These are phyloP conservation scores for Sphaeramia orbicularis DNA, from an alignment of 2,797 vertebrate species.

Conservation along the genomic window DNA sequence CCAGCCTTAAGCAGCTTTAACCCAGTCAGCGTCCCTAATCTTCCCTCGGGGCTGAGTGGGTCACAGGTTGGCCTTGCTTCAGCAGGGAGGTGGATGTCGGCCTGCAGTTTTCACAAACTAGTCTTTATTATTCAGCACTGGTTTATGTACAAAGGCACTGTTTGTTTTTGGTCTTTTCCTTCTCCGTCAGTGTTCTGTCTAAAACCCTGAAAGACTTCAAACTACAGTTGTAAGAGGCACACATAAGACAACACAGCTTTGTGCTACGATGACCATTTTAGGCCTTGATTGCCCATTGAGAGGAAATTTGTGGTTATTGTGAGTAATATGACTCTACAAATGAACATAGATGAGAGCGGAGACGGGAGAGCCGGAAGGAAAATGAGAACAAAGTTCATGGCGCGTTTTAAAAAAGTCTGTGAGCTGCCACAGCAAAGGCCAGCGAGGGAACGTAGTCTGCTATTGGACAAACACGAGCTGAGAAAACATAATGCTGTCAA, in stretches of 20 bases:
- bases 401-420: conserved; percentile 9
- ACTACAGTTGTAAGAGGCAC: too few relatives aligned
- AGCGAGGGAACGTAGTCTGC: background rate
- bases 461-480: conserved; percentile 20
- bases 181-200: too few relatives aligned
- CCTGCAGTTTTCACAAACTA: conserved; percentile 6
- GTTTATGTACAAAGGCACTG: too few relatives aligned
- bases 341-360: background rate
- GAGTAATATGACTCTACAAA: background rate
- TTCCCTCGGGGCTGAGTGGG: conserved; percentile 35
- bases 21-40: conserved; percentile 71
- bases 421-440: conserved; percentile 13
- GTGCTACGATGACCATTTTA: background rate
- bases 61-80: conserved; percentile 26
- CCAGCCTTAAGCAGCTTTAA: conserved; percentile 76
- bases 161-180: too few relatives aligned
- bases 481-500: background rate
- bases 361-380: background rate
- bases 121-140: too few relatives aligned
- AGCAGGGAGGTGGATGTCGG: conserved; percentile 5
- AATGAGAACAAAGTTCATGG: conserved; percentile 43
- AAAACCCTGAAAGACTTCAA: too few relatives aligned
- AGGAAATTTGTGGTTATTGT: background rate
- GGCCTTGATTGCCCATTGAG: background rate
- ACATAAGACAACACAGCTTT: background rate